These are phyloP conservation scores for Elgaria multicarinata DNA, from an alignment of 2,113 vertebrate species.

Conservation along the genomic window DNA sequence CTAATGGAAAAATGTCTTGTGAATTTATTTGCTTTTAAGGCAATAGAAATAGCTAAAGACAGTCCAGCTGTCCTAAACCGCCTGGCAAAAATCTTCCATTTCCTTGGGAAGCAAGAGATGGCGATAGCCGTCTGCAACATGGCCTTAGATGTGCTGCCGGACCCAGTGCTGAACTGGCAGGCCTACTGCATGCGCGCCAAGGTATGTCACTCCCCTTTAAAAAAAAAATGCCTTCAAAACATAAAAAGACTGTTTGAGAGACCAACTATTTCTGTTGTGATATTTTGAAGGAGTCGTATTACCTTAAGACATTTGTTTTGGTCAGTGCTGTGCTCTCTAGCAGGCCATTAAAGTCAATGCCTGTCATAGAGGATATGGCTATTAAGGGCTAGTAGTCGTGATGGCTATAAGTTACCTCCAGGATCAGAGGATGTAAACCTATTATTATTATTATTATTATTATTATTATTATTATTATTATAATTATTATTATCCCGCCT, in stretches of 20 bases:
- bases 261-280: not conserved
- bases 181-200: constrained; percentile 83
- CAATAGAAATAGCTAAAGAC: constrained; percentile 79
- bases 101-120: constrained; percentile 84
- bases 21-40: constrained; percentile 66
- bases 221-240: rapidly evolving
- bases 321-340: not conserved
- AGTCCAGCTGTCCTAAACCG: constrained; percentile 77
- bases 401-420: not conserved
- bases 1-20: not conserved
- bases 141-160: constrained; percentile 79
- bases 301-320: not conserved
- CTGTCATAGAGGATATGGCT: not conserved
- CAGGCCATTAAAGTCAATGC: not conserved
- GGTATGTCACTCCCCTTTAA: constrained; percentile 62
- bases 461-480: no score
- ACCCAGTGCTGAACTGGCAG: constrained; percentile 85
- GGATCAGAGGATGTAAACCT: not conserved
- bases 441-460: no score
- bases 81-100: constrained; percentile 80
- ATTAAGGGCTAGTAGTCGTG: not conserved
- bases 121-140: constrained; percentile 83
- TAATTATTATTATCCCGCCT: no score
- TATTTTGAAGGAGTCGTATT: not conserved
- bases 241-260: not conserved